A percentile compares a stretch with the other conserved stretches of the same genome.
These are phyloP conservation scores for Odiellus spinosus DNA, from an alignment of 2,888 invertebrate species.

Conservation along the genomic window DNA sequence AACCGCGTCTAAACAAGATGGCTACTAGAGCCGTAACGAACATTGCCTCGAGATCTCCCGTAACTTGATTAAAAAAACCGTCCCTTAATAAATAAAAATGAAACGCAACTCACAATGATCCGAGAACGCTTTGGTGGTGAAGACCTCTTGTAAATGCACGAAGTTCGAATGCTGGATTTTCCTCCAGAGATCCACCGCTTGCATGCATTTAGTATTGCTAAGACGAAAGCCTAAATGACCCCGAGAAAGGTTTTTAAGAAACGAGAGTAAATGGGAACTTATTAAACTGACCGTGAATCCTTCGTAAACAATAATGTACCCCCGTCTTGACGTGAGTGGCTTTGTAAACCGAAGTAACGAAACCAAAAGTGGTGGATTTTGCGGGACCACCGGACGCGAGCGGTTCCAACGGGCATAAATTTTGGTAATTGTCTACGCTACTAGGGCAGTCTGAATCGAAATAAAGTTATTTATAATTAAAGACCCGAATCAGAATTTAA, in stretches of 20 bases:
- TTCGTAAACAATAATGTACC: constrained; percentile 63
- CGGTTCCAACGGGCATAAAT: constrained; percentile 64
- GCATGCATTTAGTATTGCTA: constrained; percentile 65
- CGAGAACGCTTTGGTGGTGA: constrained; percentile 87
- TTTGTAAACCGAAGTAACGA: constrained; percentile 72
- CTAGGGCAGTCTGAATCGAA: constrained; percentile 52
- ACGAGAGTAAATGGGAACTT: too few relatives aligned
- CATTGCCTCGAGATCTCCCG: too few relatives aligned
- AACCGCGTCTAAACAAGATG: too few relatives aligned
- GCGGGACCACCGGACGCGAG: constrained; percentile 29
- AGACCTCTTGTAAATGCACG: constrained; percentile 76
- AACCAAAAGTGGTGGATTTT: constrained; percentile 54
- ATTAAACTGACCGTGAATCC: constrained; percentile 51
- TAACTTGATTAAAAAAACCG: too few relatives aligned
- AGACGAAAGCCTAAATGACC: constrained; percentile 49
- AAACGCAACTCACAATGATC: constrained; percentile 59
- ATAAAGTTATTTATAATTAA: too few relatives aligned
- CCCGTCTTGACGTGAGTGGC: constrained; percentile 76
- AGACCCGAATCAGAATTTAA: too few relatives aligned
- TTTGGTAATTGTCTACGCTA: constrained; percentile 78
- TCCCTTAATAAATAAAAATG: background rate
- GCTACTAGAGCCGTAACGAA: too few relatives aligned
- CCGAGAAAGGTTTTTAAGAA: background rate
- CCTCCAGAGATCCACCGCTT: constrained; percentile 79
- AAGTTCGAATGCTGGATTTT: constrained; percentile 87